phyloP scores from a whole-genome alignment of 2,888 invertebrate species.

The Vanessa cardui region DNA sequence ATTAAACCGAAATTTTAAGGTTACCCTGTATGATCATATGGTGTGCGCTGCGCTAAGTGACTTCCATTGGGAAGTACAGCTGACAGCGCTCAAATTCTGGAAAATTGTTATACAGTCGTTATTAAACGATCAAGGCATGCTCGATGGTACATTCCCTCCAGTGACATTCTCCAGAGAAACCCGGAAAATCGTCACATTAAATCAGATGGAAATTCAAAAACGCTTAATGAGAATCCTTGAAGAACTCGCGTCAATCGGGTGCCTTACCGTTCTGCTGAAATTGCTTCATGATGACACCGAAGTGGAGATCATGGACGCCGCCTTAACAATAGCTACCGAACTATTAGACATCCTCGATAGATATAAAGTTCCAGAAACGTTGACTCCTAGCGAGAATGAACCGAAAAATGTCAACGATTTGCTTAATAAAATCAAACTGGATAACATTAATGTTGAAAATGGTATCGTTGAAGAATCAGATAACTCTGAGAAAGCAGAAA shows the following conservation, averaged over 20 bases:
- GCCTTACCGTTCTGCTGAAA: constrained; percentile 86
- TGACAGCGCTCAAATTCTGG: constrained; percentile 88
- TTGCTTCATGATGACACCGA: constrained; percentile 87
- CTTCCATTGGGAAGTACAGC: constrained; percentile 92
- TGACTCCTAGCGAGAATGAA: constrained; percentile 55
- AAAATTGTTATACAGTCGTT: constrained; percentile 85
- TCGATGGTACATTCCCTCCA: constrained; percentile 90
- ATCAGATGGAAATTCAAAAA: constrained; percentile 85
- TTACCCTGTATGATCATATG: constrained; percentile 85
- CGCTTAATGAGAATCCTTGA: constrained; percentile 86
- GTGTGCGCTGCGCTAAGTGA: constrained; percentile 86
- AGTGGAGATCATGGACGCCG: constrained; percentile 86
- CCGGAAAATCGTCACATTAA: constrained; percentile 89
- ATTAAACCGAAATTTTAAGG: constrained; percentile 79
- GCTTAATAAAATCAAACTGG: constrained; percentile 52
- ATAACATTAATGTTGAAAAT: constrained; percentile 46
- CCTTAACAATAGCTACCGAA: constrained; percentile 80
- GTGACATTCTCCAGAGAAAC: constrained; percentile 91
- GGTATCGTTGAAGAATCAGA: constrained; percentile 46
- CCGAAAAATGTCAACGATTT: constrained; percentile 56
- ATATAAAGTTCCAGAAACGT: constrained; percentile 75
- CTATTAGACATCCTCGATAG: constrained; percentile 80
- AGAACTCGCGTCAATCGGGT: constrained; percentile 86
- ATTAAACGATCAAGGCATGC: constrained; percentile 90
- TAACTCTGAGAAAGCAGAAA: too few relatives aligned